Base-by-base conservation (phyloP, 2,888 invertebrate species). In the Celastrina argiolus region DNA sequence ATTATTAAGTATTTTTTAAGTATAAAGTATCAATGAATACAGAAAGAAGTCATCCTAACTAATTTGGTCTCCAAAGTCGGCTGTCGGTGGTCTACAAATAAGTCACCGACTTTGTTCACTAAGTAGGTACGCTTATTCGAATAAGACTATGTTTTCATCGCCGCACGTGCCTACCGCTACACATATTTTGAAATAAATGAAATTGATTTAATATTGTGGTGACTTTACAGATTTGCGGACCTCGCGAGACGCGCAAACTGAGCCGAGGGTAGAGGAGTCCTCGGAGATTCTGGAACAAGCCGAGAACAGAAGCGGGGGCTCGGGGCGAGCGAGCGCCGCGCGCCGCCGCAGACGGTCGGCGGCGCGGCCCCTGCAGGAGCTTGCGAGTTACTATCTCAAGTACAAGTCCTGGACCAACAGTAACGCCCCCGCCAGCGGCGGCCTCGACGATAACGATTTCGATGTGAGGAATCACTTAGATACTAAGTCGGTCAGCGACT, bases 311-410 rank as follows among this genome's bases (percentile, higher is more conserved):
- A 16, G 45, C 45, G 22, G 51, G 22, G 22, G 51, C 22, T 16
- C 36, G 18, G 22, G 51, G 22, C 4, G 51, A 5, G 12, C 22
- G 22, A 2, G 22, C 51, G 51, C 12, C 36, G 22, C 22, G 22
- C 51, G 51, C 18, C 42, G n/a, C 22, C 68, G 66, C n/a, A 87
- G 81, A 70, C 79, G 84, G 0, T 81, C 83, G 0, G 66, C 75
- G n/a, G 64, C 74, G 22, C 75, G 73, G 22, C 83, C 84, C 0
- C 45, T 83, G 0, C 68, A 76, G 0, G 75, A 81, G 65, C 68
- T 87, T 8, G 71, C 84, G 0, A 81, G 83, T 65, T 87, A 85
- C 69, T 87, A 83, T 69, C 71, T 79, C 0, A 90, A 90, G 74
- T 78, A 85, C 66, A 87, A 88, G 73, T 71, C 79, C 0, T 89